Evolutionary conservation across 2,113 vertebrate genomes (phyloP).

Genomic region (Catharus fuscescens): DNA sequence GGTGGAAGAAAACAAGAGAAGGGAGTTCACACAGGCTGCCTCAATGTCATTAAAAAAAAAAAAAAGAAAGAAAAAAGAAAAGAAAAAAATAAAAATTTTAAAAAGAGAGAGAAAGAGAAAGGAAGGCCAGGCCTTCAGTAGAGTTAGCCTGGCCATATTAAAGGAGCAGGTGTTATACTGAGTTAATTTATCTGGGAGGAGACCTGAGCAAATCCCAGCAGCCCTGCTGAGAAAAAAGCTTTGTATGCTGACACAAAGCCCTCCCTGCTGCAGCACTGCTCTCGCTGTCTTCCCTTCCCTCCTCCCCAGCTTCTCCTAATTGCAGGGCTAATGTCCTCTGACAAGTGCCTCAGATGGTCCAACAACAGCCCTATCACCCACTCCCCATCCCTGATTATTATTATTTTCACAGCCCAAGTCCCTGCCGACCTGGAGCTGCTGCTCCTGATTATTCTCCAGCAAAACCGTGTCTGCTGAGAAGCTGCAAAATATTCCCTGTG

Average conservation of each 20-base stretch:
- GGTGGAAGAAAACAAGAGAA: not conserved
- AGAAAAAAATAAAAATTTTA: not conserved
- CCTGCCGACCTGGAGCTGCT: not conserved
- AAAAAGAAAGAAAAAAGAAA: not conserved
- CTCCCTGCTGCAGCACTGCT: not conserved
- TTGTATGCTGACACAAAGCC: constrained; percentile 16
- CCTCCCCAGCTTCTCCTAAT: not conserved
- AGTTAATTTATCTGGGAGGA: constrained; percentile 53
- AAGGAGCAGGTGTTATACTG: constrained; percentile 31
- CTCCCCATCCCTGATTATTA: not conserved
- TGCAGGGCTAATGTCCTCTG: constrained; percentile 14
- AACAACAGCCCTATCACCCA: not conserved
- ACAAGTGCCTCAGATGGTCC: constrained; percentile 47
- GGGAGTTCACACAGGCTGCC: not conserved
- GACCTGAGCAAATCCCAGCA: constrained; percentile 56
- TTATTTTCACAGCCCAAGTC: not conserved
- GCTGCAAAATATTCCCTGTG: not conserved
- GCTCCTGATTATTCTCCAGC: not conserved
- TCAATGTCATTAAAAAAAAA: not conserved
- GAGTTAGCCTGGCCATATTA: not conserved
- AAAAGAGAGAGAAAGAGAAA: fast-evolving
- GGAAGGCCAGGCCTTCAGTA: not conserved
- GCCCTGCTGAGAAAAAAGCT: not conserved
- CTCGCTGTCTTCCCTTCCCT: not conserved
- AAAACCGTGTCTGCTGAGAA: not conserved